These are phyloP conservation scores for Dromococcyx pavoninus DNA, from an alignment of 2,797 vertebrate genomes.

Conservation along the genomic window DNA sequence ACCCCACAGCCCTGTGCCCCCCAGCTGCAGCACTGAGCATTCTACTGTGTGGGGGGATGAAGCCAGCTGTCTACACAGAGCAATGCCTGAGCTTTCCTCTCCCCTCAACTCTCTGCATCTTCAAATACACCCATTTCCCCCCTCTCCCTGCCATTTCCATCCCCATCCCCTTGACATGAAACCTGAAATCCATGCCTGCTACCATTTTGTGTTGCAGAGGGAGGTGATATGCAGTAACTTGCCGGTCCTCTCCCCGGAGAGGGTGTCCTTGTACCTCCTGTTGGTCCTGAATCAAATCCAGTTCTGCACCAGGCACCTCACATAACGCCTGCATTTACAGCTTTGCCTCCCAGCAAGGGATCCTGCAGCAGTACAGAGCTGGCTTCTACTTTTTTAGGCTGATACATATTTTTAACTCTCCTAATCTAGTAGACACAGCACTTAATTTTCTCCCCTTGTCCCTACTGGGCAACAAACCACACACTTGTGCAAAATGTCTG, in stretches of 20 bases:
- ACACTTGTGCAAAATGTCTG: conserved; percentile 34
- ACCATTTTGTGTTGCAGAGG: conserved; percentile 12
- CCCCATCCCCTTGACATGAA: not conserved
- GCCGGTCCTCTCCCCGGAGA: conserved; percentile 19
- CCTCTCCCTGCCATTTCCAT: not conserved
- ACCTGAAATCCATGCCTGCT: conserved; percentile 22
- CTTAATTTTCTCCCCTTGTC: conserved; percentile 8
- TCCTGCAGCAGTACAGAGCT: conserved; percentile 66
- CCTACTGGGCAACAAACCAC: conserved; percentile 16
- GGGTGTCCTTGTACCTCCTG: conserved; percentile 66
- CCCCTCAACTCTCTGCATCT: not conserved
- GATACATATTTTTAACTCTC: conserved; percentile 66
- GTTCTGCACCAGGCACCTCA: conserved; percentile 67
- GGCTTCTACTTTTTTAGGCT: conserved; percentile 73
- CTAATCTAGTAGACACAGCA: conserved; percentile 42
- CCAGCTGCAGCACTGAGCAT: not conserved
- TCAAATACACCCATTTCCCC: not conserved
- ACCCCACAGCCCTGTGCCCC: not conserved
- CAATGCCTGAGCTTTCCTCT: not conserved
- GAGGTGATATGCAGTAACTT: conserved; percentile 61
- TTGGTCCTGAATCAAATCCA: conserved; percentile 64
- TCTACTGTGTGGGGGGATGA: not conserved
- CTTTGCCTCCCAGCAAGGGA: conserved; percentile 55
- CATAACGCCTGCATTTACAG: conserved; percentile 60
- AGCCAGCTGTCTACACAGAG: not conserved